phyloP scores from a whole-genome alignment of 2,888 invertebrate genomes.

The Gastracanthus pulcherrimus region DNA sequence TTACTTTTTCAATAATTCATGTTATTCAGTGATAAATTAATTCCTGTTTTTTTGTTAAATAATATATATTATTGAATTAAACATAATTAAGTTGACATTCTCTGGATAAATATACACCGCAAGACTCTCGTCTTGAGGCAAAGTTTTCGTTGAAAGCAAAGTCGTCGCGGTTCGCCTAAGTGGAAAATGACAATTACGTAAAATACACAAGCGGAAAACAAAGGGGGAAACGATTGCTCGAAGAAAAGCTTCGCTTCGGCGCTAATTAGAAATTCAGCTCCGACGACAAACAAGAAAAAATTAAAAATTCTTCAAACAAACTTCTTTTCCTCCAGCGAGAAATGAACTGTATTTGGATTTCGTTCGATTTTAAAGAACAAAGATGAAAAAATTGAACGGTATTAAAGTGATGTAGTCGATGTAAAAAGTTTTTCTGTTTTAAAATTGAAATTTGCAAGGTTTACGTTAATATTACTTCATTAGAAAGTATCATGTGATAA shows the following conservation, averaged over 20 bases:
- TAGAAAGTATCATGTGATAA: too few relatives aligned
- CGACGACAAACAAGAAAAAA: slow-evolving; percentile 40
- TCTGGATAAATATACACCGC: slow-evolving; percentile 31
- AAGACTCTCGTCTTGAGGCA: slow-evolving; percentile 12
- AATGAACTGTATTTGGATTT: slow-evolving; percentile 18
- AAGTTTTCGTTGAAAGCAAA: slow-evolving; percentile 44
- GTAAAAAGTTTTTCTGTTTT: neutral
- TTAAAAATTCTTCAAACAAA: slow-evolving; percentile 50
- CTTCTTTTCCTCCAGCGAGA: neutral
- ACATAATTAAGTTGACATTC: slow-evolving; percentile 19
- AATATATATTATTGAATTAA: slow-evolving; percentile 22
- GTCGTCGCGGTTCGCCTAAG: slow-evolving; percentile 41
- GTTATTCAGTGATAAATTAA: neutral
- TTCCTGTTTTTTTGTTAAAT: neutral
- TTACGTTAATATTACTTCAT: neutral
- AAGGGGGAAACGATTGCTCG: slow-evolving; percentile 41
- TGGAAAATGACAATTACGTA: slow-evolving; percentile 52
- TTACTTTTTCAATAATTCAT: too few relatives aligned
- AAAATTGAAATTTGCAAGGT: too few relatives aligned
- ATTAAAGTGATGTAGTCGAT: too few relatives aligned
- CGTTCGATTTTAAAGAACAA: neutral
- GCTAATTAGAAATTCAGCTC: slow-evolving; percentile 49
- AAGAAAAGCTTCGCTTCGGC: slow-evolving; percentile 30
- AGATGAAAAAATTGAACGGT: neutral
- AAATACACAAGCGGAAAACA: slow-evolving; percentile 49